Percentiles rank a stretch among this genome's conserved stretches.
Evolutionary conservation across 2,888 invertebrate genomes (phyloP).

Genomic region (Pemphredon lugubris): DNA sequence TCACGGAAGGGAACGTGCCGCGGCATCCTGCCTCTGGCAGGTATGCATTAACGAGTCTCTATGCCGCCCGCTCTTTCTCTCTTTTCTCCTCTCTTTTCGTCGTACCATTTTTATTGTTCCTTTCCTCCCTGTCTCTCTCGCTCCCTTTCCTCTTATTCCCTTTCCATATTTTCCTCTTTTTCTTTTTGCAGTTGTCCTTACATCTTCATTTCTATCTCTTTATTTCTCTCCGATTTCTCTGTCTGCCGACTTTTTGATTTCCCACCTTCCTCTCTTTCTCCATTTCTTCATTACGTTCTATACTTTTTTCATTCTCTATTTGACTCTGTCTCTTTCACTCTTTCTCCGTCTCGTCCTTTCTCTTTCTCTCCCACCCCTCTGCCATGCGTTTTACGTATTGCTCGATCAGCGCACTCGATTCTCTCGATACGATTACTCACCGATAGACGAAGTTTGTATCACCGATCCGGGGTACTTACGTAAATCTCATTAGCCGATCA

Average conservation of each 20-base stretch:
- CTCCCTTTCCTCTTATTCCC: not conserved
- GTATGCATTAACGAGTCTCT: slow-evolving; percentile 33
- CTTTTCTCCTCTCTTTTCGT: too few species aligned
- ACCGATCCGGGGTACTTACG: slow-evolving; percentile 33
- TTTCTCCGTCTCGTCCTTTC: not conserved
- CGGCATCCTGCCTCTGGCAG: slow-evolving; percentile 57
- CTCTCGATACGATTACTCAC: slow-evolving; percentile 23
- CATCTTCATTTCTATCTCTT: too few species aligned
- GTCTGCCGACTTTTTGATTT: too few species aligned
- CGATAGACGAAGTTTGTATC: slow-evolving; percentile 13
- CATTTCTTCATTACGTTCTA: too few species aligned
- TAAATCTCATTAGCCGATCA: slow-evolving; percentile 46
- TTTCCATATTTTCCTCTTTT: not conserved
- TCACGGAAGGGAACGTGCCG: slow-evolving; percentile 41
- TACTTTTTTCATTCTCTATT: not conserved
- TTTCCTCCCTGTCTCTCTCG: not conserved
- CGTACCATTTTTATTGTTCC: not conserved
- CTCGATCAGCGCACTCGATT: not conserved
- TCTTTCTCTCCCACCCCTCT: not conserved
- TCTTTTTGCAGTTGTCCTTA: too few species aligned
- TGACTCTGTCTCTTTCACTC: not conserved
- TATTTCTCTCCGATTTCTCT: too few species aligned
- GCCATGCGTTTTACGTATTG: not conserved
- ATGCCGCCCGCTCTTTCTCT: too few species aligned
- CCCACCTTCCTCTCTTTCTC: too few species aligned